A percentile compares a stretch with the other conserved stretches of the same genome.
phyloP scores from a whole-genome alignment of 2,888 invertebrate genomes.

The Tetranychus truncatus region DNA sequence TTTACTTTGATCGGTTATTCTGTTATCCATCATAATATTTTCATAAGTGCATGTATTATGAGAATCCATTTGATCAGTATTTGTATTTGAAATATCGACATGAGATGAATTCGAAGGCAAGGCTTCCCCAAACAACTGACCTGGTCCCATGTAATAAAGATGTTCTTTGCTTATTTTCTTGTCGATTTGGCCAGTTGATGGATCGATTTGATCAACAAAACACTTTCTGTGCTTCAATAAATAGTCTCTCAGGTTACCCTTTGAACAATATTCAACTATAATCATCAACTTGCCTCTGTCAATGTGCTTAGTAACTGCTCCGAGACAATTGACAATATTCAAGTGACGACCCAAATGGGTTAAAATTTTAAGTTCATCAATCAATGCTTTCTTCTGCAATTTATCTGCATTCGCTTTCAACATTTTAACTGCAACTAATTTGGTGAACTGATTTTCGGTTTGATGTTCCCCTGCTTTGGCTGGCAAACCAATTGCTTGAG shows the following conservation, averaged over 20 bases:
- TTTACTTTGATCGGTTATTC: background rate
- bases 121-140: no score
- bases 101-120: background rate
- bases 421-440: slow-evolving; percentile 78
- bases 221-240: slow-evolving; percentile 57
- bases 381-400: slow-evolving; percentile 63
- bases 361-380: slow-evolving; percentile 86
- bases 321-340: slow-evolving; percentile 82
- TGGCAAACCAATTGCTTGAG: slow-evolving; percentile 54
- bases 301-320: slow-evolving; percentile 78
- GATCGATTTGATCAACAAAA: slow-evolving; percentile 54
- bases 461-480: slow-evolving; percentile 45
- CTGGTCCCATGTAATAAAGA: no score
- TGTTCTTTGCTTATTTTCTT: background rate
- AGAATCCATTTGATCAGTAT: background rate
- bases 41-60: background rate
- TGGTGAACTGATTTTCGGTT: slow-evolving; percentile 28
- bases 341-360: slow-evolving; percentile 80
- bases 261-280: slow-evolving; percentile 83
- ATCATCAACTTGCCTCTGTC: slow-evolving; percentile 73
- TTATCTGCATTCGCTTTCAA: slow-evolving; percentile 62
- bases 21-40: no score
- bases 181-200: slow-evolving; percentile 37
- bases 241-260: slow-evolving; percentile 76
- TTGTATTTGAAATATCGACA: background rate